Percentiles rank a stretch among this genome's conserved stretches.
Conservation (phyloP, 2,888 invertebrate species). For the Oscheius sp. region DNA sequence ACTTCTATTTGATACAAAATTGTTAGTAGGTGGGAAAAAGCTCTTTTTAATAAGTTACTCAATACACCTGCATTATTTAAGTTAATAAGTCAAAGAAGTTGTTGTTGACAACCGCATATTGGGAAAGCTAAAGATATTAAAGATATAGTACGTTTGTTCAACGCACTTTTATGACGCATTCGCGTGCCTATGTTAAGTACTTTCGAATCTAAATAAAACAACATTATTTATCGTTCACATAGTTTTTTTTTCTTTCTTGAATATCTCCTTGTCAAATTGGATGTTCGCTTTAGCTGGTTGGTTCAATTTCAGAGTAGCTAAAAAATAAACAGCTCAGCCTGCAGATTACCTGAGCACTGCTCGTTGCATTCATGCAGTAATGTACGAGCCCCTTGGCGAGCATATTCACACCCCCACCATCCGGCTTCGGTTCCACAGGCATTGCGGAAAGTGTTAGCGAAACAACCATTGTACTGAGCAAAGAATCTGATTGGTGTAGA, state of each 20-base stretch:
- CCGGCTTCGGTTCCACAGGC: slow-evolving; percentile 40
- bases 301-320: background rate
- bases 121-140: too few relatives aligned
- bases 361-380: slow-evolving; percentile 40
- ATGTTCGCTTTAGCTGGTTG: background rate
- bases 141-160: too few relatives aligned
- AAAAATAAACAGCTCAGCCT: background rate
- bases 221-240: too few relatives aligned
- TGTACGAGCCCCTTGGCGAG: slow-evolving; percentile 39
- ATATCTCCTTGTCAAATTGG: background rate
- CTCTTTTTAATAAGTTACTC: too few relatives aligned
- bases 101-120: too few relatives aligned
- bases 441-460: slow-evolving; percentile 35
- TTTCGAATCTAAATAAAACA: too few relatives aligned
- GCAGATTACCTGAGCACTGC: slow-evolving; percentile 36
- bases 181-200: too few relatives aligned
- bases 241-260: background rate
- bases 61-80: too few relatives aligned
- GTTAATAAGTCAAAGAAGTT: too few relatives aligned
- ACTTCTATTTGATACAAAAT: too few relatives aligned
- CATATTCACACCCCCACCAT: slow-evolving; percentile 58
- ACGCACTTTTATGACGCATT: too few relatives aligned
- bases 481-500: slow-evolving; percentile 27
- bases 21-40: too few relatives aligned
- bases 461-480: slow-evolving; percentile 41